A percentile compares a stretch with the other conserved stretches of the same genome.
Conservation (phyloP, 2,113 vertebrate species). For the Callionymus lyra region DNA sequence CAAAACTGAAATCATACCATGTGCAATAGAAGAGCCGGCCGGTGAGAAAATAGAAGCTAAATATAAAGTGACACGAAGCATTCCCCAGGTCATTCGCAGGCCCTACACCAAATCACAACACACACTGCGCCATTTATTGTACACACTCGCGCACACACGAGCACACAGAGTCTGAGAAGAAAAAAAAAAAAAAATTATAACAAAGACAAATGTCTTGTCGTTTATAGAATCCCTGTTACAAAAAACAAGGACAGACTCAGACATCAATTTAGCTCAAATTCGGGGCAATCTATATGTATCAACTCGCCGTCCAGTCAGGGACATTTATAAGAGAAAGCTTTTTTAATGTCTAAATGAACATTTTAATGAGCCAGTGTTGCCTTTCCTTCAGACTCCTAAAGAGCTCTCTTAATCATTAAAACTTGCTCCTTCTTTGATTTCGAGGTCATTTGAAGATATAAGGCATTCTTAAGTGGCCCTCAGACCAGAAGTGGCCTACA, state of each 20-base stretch:
- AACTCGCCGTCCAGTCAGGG: conserved; percentile 50
- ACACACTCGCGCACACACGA: conserved; percentile 23
- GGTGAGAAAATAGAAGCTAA: conserved; percentile 52
- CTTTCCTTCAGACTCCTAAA: conserved; percentile 51
- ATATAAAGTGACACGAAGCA: conserved; percentile 53
- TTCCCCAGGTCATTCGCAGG: conserved; percentile 48
- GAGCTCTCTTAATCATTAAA: conserved; percentile 66
- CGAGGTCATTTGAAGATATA: conserved; percentile 66
- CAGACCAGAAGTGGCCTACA: conserved; percentile 61
- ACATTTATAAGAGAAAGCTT: conserved; percentile 61
- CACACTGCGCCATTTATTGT: conserved; percentile 35
- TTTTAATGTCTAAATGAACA: conserved; percentile 65
- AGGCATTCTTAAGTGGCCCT: conserved; percentile 62
- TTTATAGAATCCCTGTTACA: conserved; percentile 39
- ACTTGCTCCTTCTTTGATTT: conserved; percentile 64
- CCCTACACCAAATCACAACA: conserved; percentile 38
- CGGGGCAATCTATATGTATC: conserved; percentile 31
- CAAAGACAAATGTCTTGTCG: conserved; percentile 42
- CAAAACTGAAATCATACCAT: conserved; percentile 40
- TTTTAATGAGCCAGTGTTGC: conserved; percentile 64
- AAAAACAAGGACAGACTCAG: background rate
- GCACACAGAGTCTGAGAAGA: background rate
- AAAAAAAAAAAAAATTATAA: conserved; percentile 17
- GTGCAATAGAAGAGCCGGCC: conserved; percentile 37
- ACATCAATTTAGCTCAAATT: too few species aligned